Evolutionary conservation across 2,797 vertebrate species (phyloP), one percentile per base, ranked within the genome.

Genomic region (Eulemur rubriventer): DNA sequence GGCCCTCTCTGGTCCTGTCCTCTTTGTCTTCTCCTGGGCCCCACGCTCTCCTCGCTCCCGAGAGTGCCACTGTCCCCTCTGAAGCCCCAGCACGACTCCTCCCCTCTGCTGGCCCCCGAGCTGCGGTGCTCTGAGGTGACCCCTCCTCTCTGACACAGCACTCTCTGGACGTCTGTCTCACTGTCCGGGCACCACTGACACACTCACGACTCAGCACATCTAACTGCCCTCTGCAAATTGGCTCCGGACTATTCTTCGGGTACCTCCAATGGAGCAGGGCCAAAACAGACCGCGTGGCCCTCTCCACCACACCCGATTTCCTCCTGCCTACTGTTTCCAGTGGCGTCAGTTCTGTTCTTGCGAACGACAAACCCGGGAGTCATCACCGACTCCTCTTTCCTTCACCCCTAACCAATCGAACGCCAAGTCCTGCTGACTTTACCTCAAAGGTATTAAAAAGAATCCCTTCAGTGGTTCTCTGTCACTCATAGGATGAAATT

Each of bases 271-370:
- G 6, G 4, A 4, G 14, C 43, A 1, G 0, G 16, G 73, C 41
- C 7, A 33, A 26, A 26, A 67, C 5, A 22, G 57, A 7, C 8
- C 0, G 0, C 26, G 0, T 4, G 10, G 35, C n/a, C 17, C 78
- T 35, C 78, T 38, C 55, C 14, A 5, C 41, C 20, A 35, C 24
- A 17, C 33, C 33, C 9, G 35, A 3, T 28, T 52, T 69, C 11
- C 18, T 24, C 67, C 0, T 4, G 11, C 4, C 2, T 24, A 35
- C 46, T 7, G 48, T 43, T 70, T 55, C 86, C 46, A 9, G 30
- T 11, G 12, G n/a, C 33, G 7, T 35, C 13, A 7, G 0, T 52
- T 63, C 4, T 18, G 4, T 28, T 90, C 16, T 59, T 35, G 35
- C 35, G 50, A 50, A 48, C 43, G 11, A 43, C 69, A 78, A 55